phyloP scores from a whole-genome alignment of 23 tunicate species.

The Aplidium turbinatum region DNA sequence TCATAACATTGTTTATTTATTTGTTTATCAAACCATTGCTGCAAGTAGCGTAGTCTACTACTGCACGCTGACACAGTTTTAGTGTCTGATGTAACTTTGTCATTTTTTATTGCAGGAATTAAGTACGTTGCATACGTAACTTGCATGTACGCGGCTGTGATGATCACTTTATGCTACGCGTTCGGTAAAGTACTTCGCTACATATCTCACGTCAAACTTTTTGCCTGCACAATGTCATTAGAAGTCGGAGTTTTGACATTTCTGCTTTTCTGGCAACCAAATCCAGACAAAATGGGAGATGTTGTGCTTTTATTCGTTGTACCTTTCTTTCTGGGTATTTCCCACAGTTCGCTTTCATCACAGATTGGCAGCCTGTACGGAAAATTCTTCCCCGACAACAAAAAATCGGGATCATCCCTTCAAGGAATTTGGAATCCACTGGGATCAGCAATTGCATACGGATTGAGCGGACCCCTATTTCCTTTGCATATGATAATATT shows the following conservation, averaged over 20 bases:
- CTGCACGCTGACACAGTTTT: too few species aligned
- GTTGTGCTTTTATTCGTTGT: slow-evolving; percentile 39
- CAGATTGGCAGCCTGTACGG: slow-evolving; percentile 51
- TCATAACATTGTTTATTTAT: too few species aligned
- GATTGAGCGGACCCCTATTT: slow-evolving; percentile 47
- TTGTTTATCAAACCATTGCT: too few species aligned
- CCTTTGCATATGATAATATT: slow-evolving; percentile 57
- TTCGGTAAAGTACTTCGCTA: slow-evolving; percentile 45
- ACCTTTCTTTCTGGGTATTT: slow-evolving; percentile 47
- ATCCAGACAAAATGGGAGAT: neutral
- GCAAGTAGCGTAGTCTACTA: too few species aligned
- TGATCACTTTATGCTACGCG: slow-evolving; percentile 49
- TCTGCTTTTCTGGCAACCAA: slow-evolving; percentile 63
- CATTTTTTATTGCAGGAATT: slow-evolving; percentile 49
- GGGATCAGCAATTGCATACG: slow-evolving; percentile 72
- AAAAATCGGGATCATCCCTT: slow-evolving; percentile 63
- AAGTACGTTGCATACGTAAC: slow-evolving; percentile 69
- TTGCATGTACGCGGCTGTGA: slow-evolving; percentile 52
- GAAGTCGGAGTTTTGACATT: slow-evolving; percentile 43
- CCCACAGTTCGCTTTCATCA: slow-evolving; percentile 43
- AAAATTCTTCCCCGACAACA: slow-evolving; percentile 40
- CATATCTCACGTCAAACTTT: slow-evolving; percentile 45
- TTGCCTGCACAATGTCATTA: slow-evolving; percentile 28
- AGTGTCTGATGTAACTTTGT: too few species aligned
- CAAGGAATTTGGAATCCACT: slow-evolving; percentile 67